Percentiles rank a stretch among this genome's conserved stretches.
These are phyloP conservation scores for Drepana falcataria DNA, from an alignment of 2,888 invertebrate species.

Conservation along the genomic window DNA sequence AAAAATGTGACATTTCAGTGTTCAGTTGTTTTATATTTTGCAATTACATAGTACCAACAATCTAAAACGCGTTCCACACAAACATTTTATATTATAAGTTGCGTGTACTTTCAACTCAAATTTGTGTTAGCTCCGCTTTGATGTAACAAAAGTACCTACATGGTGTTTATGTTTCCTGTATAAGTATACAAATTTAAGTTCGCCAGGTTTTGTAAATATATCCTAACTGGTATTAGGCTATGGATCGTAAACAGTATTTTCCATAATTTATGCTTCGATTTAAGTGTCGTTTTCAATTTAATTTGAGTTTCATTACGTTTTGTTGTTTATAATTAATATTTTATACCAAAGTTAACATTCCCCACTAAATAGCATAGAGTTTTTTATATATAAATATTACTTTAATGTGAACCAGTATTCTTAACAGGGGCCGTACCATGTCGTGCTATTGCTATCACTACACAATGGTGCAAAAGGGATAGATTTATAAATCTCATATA, in stretches of 20 bases:
- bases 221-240: constrained; percentile 57
- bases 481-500: no score
- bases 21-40: no score
- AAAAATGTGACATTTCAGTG: no score
- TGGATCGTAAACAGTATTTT: constrained; percentile 70
- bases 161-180: constrained; percentile 16
- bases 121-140: neutral
- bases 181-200: constrained; percentile 45
- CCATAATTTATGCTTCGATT: constrained; percentile 72
- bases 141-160: neutral
- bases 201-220: constrained; percentile 70
- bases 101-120: constrained; percentile 9
- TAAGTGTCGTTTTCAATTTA: constrained; percentile 68
- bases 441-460: no score
- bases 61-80: no score
- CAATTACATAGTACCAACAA: no score
- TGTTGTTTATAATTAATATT: constrained; percentile 77
- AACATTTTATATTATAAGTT: no score
- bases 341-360: constrained; percentile 88
- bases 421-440: constrained; percentile 13
- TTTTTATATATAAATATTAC: constrained; percentile 36
- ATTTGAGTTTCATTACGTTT: constrained; percentile 71
- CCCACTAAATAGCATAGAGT: constrained; percentile 78
- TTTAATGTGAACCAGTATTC: constrained; percentile 33
- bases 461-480: no score